phyloP scores from a whole-genome alignment of 1,140 invertebrate species.

The Carposina sasakii region DNA sequence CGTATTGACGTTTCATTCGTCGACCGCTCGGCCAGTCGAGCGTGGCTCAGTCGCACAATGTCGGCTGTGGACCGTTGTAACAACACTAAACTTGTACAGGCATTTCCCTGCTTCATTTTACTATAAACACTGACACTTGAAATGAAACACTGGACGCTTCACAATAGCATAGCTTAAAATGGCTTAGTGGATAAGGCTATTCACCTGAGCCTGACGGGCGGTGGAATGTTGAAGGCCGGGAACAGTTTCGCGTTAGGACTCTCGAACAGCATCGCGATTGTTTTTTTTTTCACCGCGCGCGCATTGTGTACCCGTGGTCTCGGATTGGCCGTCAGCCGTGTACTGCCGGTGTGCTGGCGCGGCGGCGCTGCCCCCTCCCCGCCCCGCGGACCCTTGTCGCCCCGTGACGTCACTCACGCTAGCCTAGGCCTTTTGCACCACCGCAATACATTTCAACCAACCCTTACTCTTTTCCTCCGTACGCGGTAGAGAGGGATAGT shows the following conservation, averaged over 20 bases:
- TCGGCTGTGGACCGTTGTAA: no score
- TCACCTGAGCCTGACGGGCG: conserved; percentile 67
- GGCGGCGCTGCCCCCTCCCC: conserved; percentile 27
- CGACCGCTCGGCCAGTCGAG: background rate
- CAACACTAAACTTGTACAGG: no score
- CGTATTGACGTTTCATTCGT: conserved; percentile 10
- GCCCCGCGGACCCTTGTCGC: conserved; percentile 31
- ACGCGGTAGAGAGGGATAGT: no score
- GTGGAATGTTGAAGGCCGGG: conserved; percentile 69
- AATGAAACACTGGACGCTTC: no score
- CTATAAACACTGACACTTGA: no score
- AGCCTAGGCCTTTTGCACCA: no score
- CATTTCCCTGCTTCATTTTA: no score
- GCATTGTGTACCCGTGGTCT: conserved; percentile 53
- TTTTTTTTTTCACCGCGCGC: conserved; percentile 55
- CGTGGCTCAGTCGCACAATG: background rate
- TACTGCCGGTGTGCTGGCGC: conserved; percentile 34
- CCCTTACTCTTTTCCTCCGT: background rate
- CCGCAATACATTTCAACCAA: background rate
- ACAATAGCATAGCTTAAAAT: no score
- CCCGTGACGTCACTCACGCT: conserved; percentile 7
- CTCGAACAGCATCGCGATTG: conserved; percentile 64
- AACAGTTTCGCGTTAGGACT: conserved; percentile 68
- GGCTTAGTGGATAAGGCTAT: conserved; percentile 18
- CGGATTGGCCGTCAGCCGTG: conserved; percentile 48